A percentile compares a stretch with the other conserved stretches of the same genome.
These are phyloP conservation scores for Girardinichthys multiradiatus DNA, from an alignment of 2,113 vertebrate species.

Conservation along the genomic window DNA sequence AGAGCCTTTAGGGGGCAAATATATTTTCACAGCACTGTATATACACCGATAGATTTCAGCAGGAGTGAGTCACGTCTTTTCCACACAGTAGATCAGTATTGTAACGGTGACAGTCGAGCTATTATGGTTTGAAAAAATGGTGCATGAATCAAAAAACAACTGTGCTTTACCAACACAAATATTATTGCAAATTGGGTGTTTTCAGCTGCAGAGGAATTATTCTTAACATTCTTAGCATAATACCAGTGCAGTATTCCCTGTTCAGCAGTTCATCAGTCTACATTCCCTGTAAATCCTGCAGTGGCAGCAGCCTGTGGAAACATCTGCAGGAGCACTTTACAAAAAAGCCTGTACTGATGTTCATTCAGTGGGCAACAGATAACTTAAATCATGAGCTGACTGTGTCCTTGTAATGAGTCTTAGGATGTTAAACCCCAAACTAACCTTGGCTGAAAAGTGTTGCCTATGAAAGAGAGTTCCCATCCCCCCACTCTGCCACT, in stretches of 20 bases:
- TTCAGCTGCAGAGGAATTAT: conserved; percentile 26
- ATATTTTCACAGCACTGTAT: neutral
- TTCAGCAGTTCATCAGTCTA: conserved; percentile 62
- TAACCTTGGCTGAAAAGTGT: conserved; percentile 57
- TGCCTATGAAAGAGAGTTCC: conserved; percentile 31
- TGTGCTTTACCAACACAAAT: conserved; percentile 9
- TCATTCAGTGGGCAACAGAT: conserved; percentile 58
- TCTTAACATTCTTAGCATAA: conserved; percentile 35
- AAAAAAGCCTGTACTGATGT: conserved; percentile 48
- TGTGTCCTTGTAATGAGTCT: conserved; percentile 61
- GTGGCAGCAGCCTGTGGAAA: conserved; percentile 61
- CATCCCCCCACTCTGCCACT: conserved; percentile 37
- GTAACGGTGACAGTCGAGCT: neutral
- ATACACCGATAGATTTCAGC: neutral
- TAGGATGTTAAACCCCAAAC: conserved; percentile 60
- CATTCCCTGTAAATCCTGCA: conserved; percentile 37
- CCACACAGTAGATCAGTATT: conserved; percentile 18
- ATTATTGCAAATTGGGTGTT: conserved; percentile 25
- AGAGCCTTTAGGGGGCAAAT: neutral
- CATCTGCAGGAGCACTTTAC: conserved; percentile 72
- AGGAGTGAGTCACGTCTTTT: conserved; percentile 1
- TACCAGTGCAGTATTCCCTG: conserved; percentile 37
- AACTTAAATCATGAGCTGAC: conserved; percentile 66
- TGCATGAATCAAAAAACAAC: conserved; percentile 13
- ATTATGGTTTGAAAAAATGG: neutral